Evolutionary conservation across 1,140 invertebrate species (phyloP).

Genomic region (Trypoxylus dichotomus): DNA sequence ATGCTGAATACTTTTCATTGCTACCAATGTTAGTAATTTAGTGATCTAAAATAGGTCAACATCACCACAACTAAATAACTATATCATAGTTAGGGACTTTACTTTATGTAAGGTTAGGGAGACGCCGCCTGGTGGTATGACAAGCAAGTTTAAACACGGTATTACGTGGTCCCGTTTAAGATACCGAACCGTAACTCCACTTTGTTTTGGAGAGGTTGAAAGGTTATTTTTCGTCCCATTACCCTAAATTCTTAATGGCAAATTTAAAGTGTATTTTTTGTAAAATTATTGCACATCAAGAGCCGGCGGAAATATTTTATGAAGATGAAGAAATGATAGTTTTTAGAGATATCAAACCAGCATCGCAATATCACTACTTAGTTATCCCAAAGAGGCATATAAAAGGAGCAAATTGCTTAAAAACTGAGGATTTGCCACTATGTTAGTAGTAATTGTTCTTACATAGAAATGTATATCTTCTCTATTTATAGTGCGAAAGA

Average conservation of each 20-base stretch:
- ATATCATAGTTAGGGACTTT: too few species aligned
- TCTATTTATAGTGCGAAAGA: constrained; percentile 60
- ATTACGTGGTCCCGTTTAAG: too few species aligned
- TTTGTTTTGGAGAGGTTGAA: too few species aligned
- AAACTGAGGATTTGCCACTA: constrained; percentile 63
- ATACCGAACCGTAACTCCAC: too few species aligned
- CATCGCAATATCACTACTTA: constrained; percentile 77
- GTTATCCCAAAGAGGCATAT: constrained; percentile 80
- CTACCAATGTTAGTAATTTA: too few species aligned
- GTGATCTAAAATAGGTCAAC: too few species aligned
- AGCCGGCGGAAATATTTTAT: constrained; percentile 60
- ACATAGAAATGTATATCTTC: background rate
- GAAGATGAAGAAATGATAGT: constrained; percentile 78
- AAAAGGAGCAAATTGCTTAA: constrained; percentile 69
- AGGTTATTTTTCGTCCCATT: background rate
- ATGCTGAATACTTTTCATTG: too few species aligned
- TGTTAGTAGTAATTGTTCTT: constrained; percentile 57
- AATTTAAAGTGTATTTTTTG: constrained; percentile 67
- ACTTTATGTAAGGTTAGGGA: too few species aligned
- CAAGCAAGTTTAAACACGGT: too few species aligned
- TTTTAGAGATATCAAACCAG: constrained; percentile 84
- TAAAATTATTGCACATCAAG: constrained; percentile 65
- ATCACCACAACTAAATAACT: too few species aligned
- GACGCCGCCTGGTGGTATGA: too few species aligned
- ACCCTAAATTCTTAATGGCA: background rate